These are phyloP conservation scores for Denticeps clupeoides DNA, from an alignment of 2,797 vertebrate genomes.

Conservation along the genomic window DNA sequence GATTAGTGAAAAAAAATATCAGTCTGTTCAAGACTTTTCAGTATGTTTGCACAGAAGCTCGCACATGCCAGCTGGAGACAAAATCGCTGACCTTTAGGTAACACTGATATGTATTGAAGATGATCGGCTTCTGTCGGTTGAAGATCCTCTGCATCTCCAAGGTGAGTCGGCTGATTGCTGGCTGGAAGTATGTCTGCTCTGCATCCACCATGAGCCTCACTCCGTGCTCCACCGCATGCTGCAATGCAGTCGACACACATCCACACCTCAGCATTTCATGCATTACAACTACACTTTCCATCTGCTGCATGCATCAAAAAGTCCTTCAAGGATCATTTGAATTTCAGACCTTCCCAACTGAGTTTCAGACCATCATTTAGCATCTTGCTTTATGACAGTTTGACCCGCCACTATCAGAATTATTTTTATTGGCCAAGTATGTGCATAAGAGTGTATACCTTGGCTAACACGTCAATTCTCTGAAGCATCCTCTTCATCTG, in stretches of 20 bases:
- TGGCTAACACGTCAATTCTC: constrained; percentile 71
- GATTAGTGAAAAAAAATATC: no score
- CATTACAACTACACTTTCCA: neutral
- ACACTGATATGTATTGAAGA: constrained; percentile 90
- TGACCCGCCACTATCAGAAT: no score
- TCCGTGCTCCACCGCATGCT: constrained; percentile 65
- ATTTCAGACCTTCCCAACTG: no score
- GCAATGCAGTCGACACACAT: constrained; percentile 6
- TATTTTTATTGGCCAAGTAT: no score
- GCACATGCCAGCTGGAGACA: neutral
- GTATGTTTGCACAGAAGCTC: neutral
- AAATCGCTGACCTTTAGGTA: constrained; percentile 77
- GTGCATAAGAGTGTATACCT: no score
- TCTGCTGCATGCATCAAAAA: neutral
- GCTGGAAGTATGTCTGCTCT: constrained; percentile 88
- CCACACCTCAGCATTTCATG: constrained; percentile 4
- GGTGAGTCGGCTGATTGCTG: constrained; percentile 76
- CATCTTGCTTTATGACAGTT: no score
- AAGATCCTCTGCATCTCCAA: constrained; percentile 76
- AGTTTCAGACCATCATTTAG: no score
- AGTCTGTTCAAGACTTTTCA: no score
- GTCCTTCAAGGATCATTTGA: neutral
- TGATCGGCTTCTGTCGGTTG: constrained; percentile 63
- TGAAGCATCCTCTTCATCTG: constrained; percentile 81
- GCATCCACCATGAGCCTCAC: constrained; percentile 88